Evolutionary conservation across 2,888 invertebrate genomes (phyloP).

Genomic region (Serripes groenlandicus): DNA sequence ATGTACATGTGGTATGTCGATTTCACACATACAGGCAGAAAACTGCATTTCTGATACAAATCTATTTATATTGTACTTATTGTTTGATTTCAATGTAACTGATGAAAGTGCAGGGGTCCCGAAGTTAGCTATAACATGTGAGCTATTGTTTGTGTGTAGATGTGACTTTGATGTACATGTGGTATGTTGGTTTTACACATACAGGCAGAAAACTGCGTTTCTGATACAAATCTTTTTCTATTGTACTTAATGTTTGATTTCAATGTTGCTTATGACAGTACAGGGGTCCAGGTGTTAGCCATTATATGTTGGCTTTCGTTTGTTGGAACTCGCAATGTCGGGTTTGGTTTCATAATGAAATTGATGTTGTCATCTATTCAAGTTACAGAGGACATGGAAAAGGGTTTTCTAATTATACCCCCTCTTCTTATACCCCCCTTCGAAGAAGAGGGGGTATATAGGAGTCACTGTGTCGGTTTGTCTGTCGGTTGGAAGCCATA

Average conservation of each 20-base stretch:
- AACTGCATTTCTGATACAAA: slow-evolving; percentile 38
- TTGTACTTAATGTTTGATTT: neutral
- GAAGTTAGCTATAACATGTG: slow-evolving; percentile 59
- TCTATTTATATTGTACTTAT: neutral
- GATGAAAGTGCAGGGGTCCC: slow-evolving; percentile 63
- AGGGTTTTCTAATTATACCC: too few relatives aligned
- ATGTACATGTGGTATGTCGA: slow-evolving; percentile 55
- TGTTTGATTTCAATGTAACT: slow-evolving; percentile 30
- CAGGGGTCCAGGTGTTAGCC: slow-evolving; percentile 66
- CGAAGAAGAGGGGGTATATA: too few relatives aligned
- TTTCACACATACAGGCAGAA: slow-evolving; percentile 17
- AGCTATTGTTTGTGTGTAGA: slow-evolving; percentile 40
- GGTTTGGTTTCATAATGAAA: too few relatives aligned
- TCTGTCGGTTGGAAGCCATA: too few relatives aligned
- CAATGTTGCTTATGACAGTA: slow-evolving; percentile 42
- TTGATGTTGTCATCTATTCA: too few relatives aligned
- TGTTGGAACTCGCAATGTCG: neutral
- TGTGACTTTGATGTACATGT: slow-evolving; percentile 41
- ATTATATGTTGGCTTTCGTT: slow-evolving; percentile 54
- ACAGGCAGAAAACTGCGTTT: slow-evolving; percentile 46
- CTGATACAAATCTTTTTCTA: slow-evolving; percentile 38
- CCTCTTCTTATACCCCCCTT: too few relatives aligned
- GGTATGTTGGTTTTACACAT: slow-evolving; percentile 25
- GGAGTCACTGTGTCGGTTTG: too few relatives aligned
- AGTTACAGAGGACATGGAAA: too few relatives aligned